Percentiles rank a stretch among this genome's conserved stretches.
These are phyloP conservation scores for Meda fulgida DNA, from an alignment of 2,797 vertebrate species.

Conservation along the genomic window DNA sequence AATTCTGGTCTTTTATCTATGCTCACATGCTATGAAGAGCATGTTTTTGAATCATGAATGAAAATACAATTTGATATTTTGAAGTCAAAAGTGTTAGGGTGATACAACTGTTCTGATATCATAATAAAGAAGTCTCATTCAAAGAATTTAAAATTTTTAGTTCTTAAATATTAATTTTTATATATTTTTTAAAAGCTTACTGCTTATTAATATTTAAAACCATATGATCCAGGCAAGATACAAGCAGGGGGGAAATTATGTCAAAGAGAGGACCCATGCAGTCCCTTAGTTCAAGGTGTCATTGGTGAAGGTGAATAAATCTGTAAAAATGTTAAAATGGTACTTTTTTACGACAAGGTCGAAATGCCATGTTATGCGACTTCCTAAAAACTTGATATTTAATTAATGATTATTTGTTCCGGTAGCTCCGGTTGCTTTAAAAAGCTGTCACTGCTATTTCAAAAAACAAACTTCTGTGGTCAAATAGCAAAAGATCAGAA, in stretches of 20 bases:
- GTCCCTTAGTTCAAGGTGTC: neutral
- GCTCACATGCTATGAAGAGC: neutral
- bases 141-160: neutral
- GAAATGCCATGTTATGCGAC: neutral
- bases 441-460: neutral
- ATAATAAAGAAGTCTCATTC: neutral
- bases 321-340: neutral
- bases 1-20: constrained; percentile 17
- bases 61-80: neutral
- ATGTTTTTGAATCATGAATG: neutral
- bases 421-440: neutral
- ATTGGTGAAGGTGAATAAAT: neutral
- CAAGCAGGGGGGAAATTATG: neutral
- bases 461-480: neutral
- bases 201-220: neutral
- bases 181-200: neutral
- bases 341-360: neutral
- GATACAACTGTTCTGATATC: neutral
- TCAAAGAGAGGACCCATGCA: neutral
- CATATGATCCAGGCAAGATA: neutral
- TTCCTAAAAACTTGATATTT: neutral
- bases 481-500: neutral
- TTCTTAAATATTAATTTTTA: neutral
- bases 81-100: neutral
- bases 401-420: neutral